These are phyloP conservation scores for Muntiacus muntjak DNA, from an alignment of 2,113 vertebrate genomes.

Conservation along the genomic window DNA sequence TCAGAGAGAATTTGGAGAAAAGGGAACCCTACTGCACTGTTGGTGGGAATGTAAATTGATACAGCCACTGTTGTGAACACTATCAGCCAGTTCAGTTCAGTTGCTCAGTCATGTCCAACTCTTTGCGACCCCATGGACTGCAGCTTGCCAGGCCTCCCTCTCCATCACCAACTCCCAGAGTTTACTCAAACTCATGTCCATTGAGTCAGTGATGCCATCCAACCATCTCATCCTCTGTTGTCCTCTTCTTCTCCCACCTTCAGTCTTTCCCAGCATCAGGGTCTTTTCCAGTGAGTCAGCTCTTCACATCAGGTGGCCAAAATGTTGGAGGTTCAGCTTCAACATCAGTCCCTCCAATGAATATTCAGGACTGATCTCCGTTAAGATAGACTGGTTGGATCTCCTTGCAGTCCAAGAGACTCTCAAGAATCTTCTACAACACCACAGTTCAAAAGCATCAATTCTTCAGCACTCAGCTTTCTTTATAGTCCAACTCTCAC, in stretches of 20 bases:
- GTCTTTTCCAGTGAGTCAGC: neutral
- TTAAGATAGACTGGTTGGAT: neutral
- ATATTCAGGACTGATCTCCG: neutral
- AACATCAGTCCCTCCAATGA: neutral
- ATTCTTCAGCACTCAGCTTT: neutral
- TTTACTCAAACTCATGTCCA: neutral
- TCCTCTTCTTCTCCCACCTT: neutral
- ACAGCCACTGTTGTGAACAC: neutral
- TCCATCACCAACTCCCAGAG: neutral
- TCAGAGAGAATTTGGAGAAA: neutral
- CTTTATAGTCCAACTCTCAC: neutral
- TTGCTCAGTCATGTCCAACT: neutral
- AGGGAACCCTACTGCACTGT: neutral
- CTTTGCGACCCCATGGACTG: accelerated
- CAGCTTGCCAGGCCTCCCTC: neutral
- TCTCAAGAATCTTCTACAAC: neutral
- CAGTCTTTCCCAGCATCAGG: neutral
- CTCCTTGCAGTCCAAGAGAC: neutral
- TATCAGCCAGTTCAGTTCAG: neutral
- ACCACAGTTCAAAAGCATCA: neutral
- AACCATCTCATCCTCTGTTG: neutral
- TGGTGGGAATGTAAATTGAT: neutral
- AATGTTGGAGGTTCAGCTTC: neutral
- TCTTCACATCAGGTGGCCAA: neutral
- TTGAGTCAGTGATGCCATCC: neutral